Conservation (phyloP, 1,140 invertebrate genomes). For the Pseudomyrmex flavicornis region DNA sequence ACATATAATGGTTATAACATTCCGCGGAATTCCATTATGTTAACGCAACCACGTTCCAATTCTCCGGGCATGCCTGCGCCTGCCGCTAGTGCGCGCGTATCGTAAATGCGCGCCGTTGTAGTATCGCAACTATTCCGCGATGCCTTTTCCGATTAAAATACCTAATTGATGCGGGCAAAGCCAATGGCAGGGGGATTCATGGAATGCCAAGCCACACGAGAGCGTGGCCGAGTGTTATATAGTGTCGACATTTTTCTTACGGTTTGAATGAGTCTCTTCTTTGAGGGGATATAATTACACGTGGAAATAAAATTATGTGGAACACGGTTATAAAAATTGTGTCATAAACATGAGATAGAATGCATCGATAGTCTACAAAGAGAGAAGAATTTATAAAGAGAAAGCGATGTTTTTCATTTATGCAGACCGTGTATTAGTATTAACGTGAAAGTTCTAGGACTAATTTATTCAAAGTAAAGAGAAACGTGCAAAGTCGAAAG, state of each 20-base stretch:
- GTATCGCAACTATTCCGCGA: constrained; percentile 74
- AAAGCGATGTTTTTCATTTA: constrained; percentile 55
- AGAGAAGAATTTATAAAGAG: constrained; percentile 20
- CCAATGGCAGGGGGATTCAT: constrained; percentile 49
- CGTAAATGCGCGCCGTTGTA: constrained; percentile 70
- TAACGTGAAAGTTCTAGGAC: constrained; percentile 45
- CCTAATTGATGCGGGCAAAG: constrained; percentile 73
- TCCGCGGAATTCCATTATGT: constrained; percentile 78
- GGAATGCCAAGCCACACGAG: constrained; percentile 57
- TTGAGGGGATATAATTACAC: constrained; percentile 37
- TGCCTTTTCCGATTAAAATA: constrained; percentile 73
- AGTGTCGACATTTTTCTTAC: constrained; percentile 35
- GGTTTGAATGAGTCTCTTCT: not conserved
- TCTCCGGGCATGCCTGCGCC: constrained; percentile 69
- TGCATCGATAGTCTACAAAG: constrained; percentile 19
- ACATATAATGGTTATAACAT: constrained; percentile 78
- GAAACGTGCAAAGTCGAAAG: constrained; percentile 17
- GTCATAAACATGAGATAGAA: constrained; percentile 50
- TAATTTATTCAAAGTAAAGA: constrained; percentile 50
- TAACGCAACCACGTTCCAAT: constrained; percentile 77
- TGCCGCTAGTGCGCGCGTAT: constrained; percentile 51
- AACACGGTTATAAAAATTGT: constrained; percentile 57
- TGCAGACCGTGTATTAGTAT: constrained; percentile 40
- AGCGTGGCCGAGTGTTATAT: constrained; percentile 27
- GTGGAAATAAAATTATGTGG: constrained; percentile 55